These are phyloP conservation scores for Petromus typicus DNA, from an alignment of 2,113 vertebrate species.

Conservation along the genomic window DNA sequence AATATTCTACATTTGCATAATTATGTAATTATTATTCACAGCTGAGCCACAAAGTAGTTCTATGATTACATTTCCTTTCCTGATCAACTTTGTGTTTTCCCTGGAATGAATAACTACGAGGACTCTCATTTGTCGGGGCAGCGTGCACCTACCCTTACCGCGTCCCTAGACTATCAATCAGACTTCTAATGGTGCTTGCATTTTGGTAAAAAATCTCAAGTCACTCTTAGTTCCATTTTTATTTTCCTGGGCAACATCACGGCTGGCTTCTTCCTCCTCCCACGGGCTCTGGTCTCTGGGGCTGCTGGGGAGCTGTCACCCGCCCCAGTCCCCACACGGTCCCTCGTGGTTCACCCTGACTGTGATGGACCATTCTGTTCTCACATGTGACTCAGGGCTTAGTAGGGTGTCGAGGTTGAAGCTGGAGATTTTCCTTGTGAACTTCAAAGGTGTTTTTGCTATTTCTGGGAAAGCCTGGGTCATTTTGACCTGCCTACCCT, in stretches of 20 bases:
- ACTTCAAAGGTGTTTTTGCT: neutral
- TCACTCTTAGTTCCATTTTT: accelerated
- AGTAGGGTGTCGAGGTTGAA: neutral
- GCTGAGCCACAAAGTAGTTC: constrained; percentile 65
- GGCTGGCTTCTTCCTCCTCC: neutral
- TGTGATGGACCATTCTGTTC: accelerated
- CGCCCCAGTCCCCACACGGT: neutral
- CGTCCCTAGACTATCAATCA: neutral
- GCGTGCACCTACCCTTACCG: accelerated
- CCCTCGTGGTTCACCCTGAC: accelerated
- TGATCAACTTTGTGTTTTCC: constrained; percentile 32
- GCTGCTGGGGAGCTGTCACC: accelerated
- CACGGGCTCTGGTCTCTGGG: accelerated
- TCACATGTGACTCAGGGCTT: accelerated
- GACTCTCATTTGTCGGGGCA: neutral
- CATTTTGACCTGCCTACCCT: neutral
- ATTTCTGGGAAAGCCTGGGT: too few relatives aligned
- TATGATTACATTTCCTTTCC: constrained; percentile 61
- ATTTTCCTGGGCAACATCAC: accelerated
- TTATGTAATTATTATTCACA: constrained; percentile 77
- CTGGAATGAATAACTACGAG: neutral
- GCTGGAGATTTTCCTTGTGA: neutral
- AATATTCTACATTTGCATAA: constrained; percentile 72
- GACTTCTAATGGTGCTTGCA: accelerated
- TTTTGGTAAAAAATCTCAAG: neutral